Base-by-base conservation (phyloP, 2,888 invertebrate species). In the Norana najaformis region DNA sequence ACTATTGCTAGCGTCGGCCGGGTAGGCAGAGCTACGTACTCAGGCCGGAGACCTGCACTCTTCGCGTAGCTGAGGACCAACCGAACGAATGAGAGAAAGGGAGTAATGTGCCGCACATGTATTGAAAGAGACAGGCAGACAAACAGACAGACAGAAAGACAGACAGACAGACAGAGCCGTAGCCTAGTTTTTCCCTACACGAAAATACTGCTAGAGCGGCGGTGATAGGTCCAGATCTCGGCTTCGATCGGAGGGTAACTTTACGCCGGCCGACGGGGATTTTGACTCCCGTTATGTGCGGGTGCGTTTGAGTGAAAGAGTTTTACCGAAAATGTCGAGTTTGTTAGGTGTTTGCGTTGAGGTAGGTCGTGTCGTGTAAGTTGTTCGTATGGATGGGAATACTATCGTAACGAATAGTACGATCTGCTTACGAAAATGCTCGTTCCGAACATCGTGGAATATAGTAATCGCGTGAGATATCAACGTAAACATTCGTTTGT, bases 21-120 rank as follows among this genome's bases (percentile, higher is more conserved):
- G 85, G 85, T 85, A 85, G 85, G 85, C 85, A 85, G 36, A 85
- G 35, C 85, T 83, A 85, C n/a, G 85, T n/a, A 85, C 37, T 35
- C 85, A 36, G 35, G 85, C 35, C 23, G 13, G 85, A 85, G 36
- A 37, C 36, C 85, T n/a, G 20, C n/a, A n/a, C 69, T 69, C 69
- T n/a, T 69, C 69, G 30, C 69, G 69, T 69, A n/a, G 69, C 69
- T 69, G 69, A 69, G 69, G 69, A 69, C 69, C n/a, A 69, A 69
- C 30, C 30, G 69, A n/a, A 30, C 69, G 69, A 69, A 69, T n/a
- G 69, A 69, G 69, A 69, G 69, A 69, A 69, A 69, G 69, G 69
- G 69, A 69, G n/a, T 69, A 69, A n/a, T n/a, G 69, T 69, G 69
- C 69, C 85, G 35, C 37, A 85, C 85, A 85, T 85, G 85, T 85